Evolutionary conservation across 2,113 vertebrate species (phyloP).

Genomic region (Podocnemis expansa): DNA sequence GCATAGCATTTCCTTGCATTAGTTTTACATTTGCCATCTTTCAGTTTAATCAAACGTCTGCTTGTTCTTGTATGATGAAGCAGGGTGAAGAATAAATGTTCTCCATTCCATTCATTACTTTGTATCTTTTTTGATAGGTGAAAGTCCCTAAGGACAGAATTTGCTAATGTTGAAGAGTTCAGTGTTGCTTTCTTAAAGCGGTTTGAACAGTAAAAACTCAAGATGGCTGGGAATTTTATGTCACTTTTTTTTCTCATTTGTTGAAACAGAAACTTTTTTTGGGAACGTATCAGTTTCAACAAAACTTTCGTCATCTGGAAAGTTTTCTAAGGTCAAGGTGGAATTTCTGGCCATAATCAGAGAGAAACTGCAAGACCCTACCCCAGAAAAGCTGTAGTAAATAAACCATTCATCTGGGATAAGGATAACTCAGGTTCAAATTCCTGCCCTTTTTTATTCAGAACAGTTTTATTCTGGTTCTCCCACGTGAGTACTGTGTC

Average conservation of each 20-base stretch:
- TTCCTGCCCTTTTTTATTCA: not conserved
- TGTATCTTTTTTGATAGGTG: not conserved
- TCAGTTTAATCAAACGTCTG: not conserved
- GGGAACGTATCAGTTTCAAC: not conserved
- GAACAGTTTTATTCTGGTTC: not conserved
- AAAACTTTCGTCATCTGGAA: not conserved
- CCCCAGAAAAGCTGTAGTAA: not conserved
- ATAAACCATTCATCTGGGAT: not conserved
- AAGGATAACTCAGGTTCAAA: not conserved
- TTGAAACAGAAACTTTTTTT: not conserved
- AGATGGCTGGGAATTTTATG: not conserved
- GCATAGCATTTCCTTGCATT: not conserved
- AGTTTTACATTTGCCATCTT: rapidly evolving
- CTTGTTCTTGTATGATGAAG: not conserved
- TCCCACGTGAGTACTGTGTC: not conserved
- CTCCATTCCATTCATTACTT: not conserved
- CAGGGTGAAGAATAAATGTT: rapidly evolving
- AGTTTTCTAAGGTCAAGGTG: not conserved
- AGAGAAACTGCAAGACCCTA: not conserved
- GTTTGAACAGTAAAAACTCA: not conserved
- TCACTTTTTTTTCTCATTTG: not conserved
- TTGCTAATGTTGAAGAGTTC: rapidly evolving
- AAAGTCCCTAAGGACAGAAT: not conserved
- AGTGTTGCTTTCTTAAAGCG: not conserved
- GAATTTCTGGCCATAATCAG: not conserved